Evolutionary conservation across 2,113 vertebrate species (phyloP).

Genomic region (Gopherus flavomarginatus): DNA sequence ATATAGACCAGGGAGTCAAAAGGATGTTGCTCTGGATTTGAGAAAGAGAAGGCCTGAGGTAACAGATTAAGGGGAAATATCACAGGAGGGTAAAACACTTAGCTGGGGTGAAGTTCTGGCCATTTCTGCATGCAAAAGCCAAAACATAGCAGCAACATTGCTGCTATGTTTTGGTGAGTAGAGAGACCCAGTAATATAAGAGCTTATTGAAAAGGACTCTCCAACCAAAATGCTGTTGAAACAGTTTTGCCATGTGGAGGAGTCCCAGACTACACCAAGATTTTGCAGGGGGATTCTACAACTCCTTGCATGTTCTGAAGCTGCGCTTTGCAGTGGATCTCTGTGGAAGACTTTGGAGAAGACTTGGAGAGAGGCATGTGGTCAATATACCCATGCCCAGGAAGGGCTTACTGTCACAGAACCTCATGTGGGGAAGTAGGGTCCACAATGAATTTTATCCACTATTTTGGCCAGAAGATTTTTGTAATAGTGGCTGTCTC

Average conservation of each 20-base stretch:
- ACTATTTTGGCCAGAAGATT: background rate
- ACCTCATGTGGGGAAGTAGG: background rate
- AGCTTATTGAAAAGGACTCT: background rate
- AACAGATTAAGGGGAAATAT: background rate
- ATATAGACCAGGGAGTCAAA: background rate
- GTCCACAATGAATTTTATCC: background rate
- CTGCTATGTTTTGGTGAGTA: background rate
- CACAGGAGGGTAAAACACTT: background rate
- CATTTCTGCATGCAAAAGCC: background rate
- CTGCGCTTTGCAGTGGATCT: background rate
- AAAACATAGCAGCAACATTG: background rate
- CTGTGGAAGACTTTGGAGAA: background rate
- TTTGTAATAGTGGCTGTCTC: background rate
- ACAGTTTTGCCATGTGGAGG: background rate
- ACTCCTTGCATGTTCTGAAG: background rate
- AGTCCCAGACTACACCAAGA: rapidly evolving
- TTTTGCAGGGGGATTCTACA: background rate
- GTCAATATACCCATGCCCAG: background rate
- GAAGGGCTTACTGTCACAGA: background rate
- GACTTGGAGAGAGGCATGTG: background rate
- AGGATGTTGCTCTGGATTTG: background rate
- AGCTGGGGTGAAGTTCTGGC: background rate
- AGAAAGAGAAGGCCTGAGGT: background rate
- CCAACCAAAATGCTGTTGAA: background rate
- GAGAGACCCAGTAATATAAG: background rate